Conservation (phyloP, 2,888 invertebrate species). For the Trissolcus japonicus region DNA sequence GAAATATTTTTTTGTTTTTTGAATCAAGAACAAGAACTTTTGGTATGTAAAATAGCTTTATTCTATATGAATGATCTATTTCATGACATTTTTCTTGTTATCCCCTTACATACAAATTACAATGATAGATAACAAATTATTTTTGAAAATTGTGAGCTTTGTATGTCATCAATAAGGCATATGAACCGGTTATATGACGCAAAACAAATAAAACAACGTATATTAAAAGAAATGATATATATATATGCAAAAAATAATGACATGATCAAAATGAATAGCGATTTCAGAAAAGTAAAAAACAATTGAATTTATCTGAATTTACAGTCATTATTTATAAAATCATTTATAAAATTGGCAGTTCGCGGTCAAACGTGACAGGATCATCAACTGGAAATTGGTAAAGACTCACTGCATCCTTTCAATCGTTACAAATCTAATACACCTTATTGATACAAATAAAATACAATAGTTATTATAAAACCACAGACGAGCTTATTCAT, state of each 20-base stretch:
- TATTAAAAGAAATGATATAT: neutral
- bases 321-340: constrained; percentile 4
- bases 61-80: constrained; percentile 43
- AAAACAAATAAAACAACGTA: constrained; percentile 3
- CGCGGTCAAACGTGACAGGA: neutral
- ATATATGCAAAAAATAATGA: too few relatives aligned
- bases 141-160: constrained; percentile 36
- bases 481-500: constrained; percentile 50
- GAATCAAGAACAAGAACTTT: neutral
- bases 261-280: neutral
- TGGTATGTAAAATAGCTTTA: constrained; percentile 56
- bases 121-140: constrained; percentile 43
- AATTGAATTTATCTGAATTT: neutral
- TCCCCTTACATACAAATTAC: constrained; percentile 40
- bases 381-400: neutral
- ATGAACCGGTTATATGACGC: constrained; percentile 29
- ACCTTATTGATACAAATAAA: constrained; percentile 50
- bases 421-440: constrained; percentile 26
- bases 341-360: constrained; percentile 16
- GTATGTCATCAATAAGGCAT: constrained; percentile 40
- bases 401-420: neutral
- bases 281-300: neutral
- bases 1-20: neutral
- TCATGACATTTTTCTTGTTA: constrained; percentile 28
- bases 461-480: constrained; percentile 42